phyloP scores from a whole-genome alignment of 2,888 invertebrate species.

The Hyles lineata region DNA sequence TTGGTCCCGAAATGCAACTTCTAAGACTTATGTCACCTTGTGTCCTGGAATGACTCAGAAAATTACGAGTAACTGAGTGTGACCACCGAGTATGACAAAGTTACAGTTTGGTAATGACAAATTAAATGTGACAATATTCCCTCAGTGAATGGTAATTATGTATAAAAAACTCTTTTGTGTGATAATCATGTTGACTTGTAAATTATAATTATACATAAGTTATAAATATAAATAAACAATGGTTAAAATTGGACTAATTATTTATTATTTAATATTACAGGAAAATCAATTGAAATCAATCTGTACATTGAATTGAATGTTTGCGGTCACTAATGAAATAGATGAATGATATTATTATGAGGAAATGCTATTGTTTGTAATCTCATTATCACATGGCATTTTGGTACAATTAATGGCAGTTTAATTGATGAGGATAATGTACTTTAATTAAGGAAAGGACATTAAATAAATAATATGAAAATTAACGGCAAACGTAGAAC shows the following conservation, averaged over 20 bases:
- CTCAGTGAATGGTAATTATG: not conserved
- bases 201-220: slow-evolving; percentile 31
- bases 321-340: not conserved
- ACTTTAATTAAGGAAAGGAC: no score
- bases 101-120: not conserved
- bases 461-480: no score
- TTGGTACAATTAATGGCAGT: no score
- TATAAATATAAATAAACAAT: slow-evolving; percentile 34
- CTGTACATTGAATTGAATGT: not conserved
- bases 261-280: slow-evolving; percentile 17
- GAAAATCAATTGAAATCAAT: slow-evolving; percentile 8
- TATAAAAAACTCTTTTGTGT: slow-evolving; percentile 9
- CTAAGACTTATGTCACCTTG: no score
- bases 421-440: no score
- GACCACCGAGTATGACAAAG: no score
- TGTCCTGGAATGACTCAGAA: no score
- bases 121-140: not conserved
- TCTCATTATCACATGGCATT: not conserved
- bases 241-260: slow-evolving; percentile 15
- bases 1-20: no score
- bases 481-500: no score
- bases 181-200: slow-evolving; percentile 24
- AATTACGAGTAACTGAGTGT: no score
- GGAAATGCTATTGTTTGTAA: not conserved
- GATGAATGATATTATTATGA: not conserved